Evolutionary conservation across 2,888 invertebrate genomes (phyloP).

Genomic region (Epiblema foenella): DNA sequence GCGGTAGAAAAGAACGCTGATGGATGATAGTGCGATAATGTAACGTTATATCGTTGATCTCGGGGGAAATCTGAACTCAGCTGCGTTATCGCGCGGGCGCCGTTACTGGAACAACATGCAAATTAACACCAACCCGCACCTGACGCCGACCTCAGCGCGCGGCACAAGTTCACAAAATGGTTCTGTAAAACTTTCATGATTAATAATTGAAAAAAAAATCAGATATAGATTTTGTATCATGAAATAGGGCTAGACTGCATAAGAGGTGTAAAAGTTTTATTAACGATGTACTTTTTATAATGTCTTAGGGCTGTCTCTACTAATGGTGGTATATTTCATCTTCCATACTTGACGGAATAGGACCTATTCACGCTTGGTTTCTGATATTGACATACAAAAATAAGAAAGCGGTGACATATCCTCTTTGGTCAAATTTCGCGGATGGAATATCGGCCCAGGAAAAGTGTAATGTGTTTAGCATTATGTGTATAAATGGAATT

Average conservation of each 20-base stretch:
- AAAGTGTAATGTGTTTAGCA: not conserved
- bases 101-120: slow-evolving; percentile 68
- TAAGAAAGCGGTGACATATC: too few relatives aligned
- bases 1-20: slow-evolving; percentile 61
- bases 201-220: not conserved
- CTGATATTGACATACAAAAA: too few relatives aligned
- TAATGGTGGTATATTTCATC: too few relatives aligned
- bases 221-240: too few relatives aligned
- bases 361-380: too few relatives aligned
- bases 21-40: slow-evolving; percentile 55
- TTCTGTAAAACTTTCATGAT: slow-evolving; percentile 3
- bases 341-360: too few relatives aligned
- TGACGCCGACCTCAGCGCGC: slow-evolving; percentile 49
- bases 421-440: too few relatives aligned
- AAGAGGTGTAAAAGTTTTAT: too few relatives aligned
- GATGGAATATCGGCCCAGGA: too few relatives aligned
- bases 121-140: slow-evolving; percentile 61
- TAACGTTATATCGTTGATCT: slow-evolving; percentile 61
- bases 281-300: too few relatives aligned
- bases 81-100: slow-evolving; percentile 58
- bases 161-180: slow-evolving; percentile 21
- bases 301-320: too few relatives aligned
- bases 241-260: not conserved
- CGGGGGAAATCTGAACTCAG: slow-evolving; percentile 63
- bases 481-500: too few relatives aligned